A percentile compares a stretch with the other conserved stretches of the same genome.
Evolutionary conservation across 2,113 vertebrate genomes (phyloP).

Genomic region (Sitta europaea): DNA sequence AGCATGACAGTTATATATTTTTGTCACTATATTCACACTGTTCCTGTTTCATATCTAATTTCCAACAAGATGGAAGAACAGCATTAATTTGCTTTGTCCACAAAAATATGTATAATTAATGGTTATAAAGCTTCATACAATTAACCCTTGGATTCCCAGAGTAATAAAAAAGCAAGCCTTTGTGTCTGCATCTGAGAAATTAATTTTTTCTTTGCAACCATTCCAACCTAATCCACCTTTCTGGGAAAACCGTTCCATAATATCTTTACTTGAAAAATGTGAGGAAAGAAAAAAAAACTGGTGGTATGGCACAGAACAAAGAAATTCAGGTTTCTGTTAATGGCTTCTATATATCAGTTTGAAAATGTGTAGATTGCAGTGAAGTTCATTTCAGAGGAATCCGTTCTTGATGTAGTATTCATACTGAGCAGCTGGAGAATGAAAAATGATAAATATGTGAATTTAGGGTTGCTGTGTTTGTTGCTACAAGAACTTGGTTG

Average conservation of each 20-base stretch:
- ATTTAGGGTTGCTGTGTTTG: background rate
- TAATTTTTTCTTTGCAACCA: background rate
- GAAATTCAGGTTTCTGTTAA: background rate
- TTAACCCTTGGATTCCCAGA: background rate
- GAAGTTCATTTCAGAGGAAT: background rate
- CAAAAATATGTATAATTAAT: background rate
- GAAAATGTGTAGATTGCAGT: background rate
- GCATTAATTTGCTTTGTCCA: background rate
- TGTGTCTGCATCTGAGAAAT: background rate
- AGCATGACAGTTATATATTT: background rate
- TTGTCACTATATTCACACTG: background rate
- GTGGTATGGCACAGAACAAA: background rate
- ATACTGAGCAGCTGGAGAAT: background rate
- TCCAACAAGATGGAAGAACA: background rate
- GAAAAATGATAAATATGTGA: background rate
- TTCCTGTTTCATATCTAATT: background rate
- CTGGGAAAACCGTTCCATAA: background rate
- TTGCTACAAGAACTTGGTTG: background rate
- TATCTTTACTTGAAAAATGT: background rate
- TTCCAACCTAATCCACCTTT: background rate
- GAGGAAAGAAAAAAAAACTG: background rate
- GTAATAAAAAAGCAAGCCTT: background rate
- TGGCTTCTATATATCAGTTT: background rate
- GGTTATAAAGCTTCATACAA: accelerated
- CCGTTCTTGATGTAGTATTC: background rate